Evolutionary conservation across 1,140 invertebrate genomes (phyloP).

Genomic region (Bursaphelenchus mucronatus): DNA sequence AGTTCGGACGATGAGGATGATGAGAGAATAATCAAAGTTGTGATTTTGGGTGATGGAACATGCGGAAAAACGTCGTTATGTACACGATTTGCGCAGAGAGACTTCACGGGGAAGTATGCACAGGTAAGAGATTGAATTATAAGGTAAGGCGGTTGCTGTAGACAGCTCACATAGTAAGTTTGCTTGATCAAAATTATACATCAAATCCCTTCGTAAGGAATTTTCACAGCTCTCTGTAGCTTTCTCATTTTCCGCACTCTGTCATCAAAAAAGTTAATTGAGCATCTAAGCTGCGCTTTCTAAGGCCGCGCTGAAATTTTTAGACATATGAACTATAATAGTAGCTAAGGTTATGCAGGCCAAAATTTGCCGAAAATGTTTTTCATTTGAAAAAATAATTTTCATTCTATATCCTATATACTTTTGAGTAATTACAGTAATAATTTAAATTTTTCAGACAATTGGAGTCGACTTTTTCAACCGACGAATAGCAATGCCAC

Average conservation of each 20-base stretch:
- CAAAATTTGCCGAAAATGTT: too few species aligned
- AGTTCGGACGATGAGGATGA: slow-evolving; percentile 64
- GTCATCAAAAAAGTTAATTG: slow-evolving; percentile 15
- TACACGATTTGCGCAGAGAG: slow-evolving; percentile 71
- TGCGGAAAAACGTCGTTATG: slow-evolving; percentile 74
- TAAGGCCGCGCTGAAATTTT: slow-evolving; percentile 15
- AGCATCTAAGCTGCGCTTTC: background rate
- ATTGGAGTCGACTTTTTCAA: slow-evolving; percentile 77
- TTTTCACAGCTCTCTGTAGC: background rate
- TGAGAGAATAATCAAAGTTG: slow-evolving; percentile 73
- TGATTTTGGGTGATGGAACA: slow-evolving; percentile 73
- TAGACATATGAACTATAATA: slow-evolving; percentile 7
- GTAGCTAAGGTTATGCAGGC: too few species aligned
- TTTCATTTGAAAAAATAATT: background rate
- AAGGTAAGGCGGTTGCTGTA: background rate
- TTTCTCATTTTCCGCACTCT: too few species aligned
- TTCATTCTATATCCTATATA: background rate
- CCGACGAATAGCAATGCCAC: slow-evolving; percentile 70
- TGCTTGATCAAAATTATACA: slow-evolving; percentile 15
- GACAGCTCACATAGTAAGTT: slow-evolving; percentile 60
- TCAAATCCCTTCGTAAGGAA: slow-evolving; percentile 8
- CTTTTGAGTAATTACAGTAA: slow-evolving; percentile 14
- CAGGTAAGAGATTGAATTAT: slow-evolving; percentile 35
- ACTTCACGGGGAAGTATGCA: slow-evolving; percentile 71
- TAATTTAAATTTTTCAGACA: slow-evolving; percentile 65